A percentile compares a stretch with the other conserved stretches of the same genome.
Evolutionary conservation across 1,140 invertebrate genomes (phyloP).

Genomic region (Drosophila sproati): DNA sequence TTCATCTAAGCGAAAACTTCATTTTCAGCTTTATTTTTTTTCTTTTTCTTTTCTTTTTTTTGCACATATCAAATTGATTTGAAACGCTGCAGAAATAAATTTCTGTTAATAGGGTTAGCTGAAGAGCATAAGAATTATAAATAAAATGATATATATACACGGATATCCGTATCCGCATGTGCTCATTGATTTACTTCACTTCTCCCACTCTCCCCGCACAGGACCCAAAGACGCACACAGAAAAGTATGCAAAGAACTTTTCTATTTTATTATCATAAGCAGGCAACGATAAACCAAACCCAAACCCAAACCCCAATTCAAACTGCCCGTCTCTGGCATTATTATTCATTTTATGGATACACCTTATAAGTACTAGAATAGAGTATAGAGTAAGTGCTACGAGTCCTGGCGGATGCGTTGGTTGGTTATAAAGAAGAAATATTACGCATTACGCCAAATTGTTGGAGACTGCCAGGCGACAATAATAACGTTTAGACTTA

Average conservation of each 20-base stretch:
- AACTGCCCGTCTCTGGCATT: neutral
- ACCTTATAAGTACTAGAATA: conserved; percentile 53
- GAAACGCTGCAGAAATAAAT: conserved; percentile 36
- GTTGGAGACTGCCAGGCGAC: conserved; percentile 78
- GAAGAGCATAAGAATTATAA: conserved; percentile 20
- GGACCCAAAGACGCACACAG: neutral
- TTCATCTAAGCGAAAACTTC: conserved; percentile 68
- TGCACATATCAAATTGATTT: conserved; percentile 61
- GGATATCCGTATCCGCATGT: conserved; percentile 73
- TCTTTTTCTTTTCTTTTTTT: conserved; percentile 21
- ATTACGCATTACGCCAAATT: conserved; percentile 83
- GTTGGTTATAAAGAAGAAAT: conserved; percentile 82
- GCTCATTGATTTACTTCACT: conserved; percentile 58
- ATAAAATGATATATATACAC: conserved; percentile 68
- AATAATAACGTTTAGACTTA: conserved; percentile 82
- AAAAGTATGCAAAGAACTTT: conserved; percentile 66
- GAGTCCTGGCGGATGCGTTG: conserved; percentile 58
- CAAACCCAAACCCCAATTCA: conserved; percentile 25
- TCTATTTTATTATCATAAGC: conserved; percentile 75
- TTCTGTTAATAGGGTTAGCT: conserved; percentile 11
- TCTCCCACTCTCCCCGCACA: neutral
- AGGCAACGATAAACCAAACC: neutral
- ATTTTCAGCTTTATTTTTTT: conserved; percentile 50
- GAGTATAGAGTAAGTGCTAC: conserved; percentile 31
- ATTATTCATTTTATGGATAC: conserved; percentile 30